phyloP scores from a whole-genome alignment of 2,113 vertebrate genomes.

The Alces alces region DNA sequence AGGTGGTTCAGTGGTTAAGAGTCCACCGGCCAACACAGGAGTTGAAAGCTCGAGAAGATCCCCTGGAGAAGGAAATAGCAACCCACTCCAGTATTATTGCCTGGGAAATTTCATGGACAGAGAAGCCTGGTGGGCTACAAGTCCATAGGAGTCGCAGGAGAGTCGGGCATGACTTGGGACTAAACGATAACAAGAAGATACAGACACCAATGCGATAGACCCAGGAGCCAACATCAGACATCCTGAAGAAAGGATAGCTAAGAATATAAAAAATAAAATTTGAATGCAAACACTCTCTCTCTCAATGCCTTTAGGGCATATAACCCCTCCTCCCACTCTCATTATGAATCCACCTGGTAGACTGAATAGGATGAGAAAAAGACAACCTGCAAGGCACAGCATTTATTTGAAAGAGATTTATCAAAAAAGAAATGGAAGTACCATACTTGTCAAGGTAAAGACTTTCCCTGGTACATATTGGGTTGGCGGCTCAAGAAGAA shows the following conservation, averaged over 20 bases:
- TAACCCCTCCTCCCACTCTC: background rate
- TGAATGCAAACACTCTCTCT: background rate
- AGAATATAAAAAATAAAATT: background rate
- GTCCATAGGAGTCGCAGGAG: background rate
- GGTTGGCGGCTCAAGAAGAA: background rate
- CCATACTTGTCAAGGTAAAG: background rate
- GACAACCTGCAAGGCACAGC: background rate
- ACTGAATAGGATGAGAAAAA: background rate
- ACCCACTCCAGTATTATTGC: background rate
- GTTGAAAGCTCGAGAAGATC: background rate
- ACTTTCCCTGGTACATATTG: background rate
- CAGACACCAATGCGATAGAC: background rate
- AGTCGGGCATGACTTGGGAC: accelerated
- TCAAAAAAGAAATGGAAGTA: background rate
- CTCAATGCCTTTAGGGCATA: background rate
- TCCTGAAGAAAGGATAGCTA: background rate
- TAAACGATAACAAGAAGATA: background rate
- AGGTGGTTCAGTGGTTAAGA: background rate
- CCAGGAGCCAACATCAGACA: background rate
- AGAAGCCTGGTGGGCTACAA: background rate
- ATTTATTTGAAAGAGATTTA: background rate
- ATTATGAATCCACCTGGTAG: background rate
- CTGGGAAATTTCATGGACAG: background rate
- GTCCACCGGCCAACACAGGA: background rate
- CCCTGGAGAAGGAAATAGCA: background rate